Base-by-base conservation (phyloP, 2,797 vertebrate genomes). In the Hoplostethus atlanticus region DNA sequence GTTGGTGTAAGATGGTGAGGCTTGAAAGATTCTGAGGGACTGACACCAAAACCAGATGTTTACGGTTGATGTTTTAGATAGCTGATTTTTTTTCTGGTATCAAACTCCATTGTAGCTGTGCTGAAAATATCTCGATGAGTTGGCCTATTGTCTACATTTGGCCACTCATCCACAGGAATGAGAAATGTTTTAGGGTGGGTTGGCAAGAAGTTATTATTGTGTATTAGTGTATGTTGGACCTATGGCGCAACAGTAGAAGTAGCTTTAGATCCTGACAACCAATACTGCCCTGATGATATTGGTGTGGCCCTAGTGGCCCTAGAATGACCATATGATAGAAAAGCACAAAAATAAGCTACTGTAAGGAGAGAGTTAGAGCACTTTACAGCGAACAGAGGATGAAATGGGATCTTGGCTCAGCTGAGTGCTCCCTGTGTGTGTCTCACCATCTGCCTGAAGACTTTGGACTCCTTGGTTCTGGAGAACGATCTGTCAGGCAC, bases 371-470 rank as follows among this genome's bases (percentile, higher is more conserved):
- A 52, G 44, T 59, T n/a, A 31, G 25, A 36, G 34, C 47, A 61
- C 54, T 84, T 54, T 15, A 74, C 64, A 68, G 36, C 42, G 31
- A 15, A 15, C 28, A 61, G 48, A 73, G 30, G n/a, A 56, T 46
- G 61, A 58, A 34, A 54, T 16, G 68, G 52, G n/a, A 65, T 53
- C 69, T 16, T 0, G 0, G 48, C 34, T 61, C 4, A 90, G 93
- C 17, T 59, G 25, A 48, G 28, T 28, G 56, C 62, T 70, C 50
- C 52, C 57, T 50, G 66, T 80, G 90, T 0, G 90, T 89, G 48
- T 64, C 96, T 96, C 88, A 98, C 98, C 97, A 99, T 99, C 94
- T 98, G 96, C 83, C 97, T 95, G 93, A 98, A 98, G 69, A 97
- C 97, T 91, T 98, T 99, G 69, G 97, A 97, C 87, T 97, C 97